phyloP scores from a whole-genome alignment of 2,113 vertebrate species.

The Halcyon malimbica region DNA sequence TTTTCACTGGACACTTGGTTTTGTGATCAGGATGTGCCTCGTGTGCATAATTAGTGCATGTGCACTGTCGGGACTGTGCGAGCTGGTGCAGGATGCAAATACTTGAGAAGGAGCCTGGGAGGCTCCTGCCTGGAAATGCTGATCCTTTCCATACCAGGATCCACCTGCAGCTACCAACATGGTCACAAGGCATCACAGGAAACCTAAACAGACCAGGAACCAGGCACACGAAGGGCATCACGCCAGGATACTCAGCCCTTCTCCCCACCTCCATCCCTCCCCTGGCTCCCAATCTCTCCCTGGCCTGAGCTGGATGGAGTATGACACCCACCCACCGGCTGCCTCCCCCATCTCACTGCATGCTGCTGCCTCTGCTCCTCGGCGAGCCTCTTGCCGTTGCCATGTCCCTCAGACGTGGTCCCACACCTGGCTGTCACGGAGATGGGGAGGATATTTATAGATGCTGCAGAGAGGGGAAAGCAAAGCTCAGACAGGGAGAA shows the following conservation, averaged over 20 bases:
- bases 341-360: background rate
- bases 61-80: fast-evolving
- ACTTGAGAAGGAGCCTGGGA: background rate
- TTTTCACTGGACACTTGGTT: background rate
- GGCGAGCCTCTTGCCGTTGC: background rate
- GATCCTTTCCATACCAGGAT: background rate
- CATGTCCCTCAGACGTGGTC: background rate
- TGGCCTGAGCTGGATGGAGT: background rate
- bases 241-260: fast-evolving
- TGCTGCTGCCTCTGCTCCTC: background rate
- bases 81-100: background rate
- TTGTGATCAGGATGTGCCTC: background rate
- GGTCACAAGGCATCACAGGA: background rate
- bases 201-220: background rate
- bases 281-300: background rate
- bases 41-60: background rate
- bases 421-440: background rate
- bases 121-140: background rate
- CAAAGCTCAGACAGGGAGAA: background rate
- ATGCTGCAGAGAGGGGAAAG: background rate
- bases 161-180: fast-evolving
- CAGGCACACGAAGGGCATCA: background rate
- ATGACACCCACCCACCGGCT: fast-evolving
- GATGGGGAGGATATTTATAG: slow-evolving; percentile 29
- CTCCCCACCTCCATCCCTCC: background rate